phyloP scores from a whole-genome alignment of 2,888 invertebrate species.

The Anthophora plumipes region DNA sequence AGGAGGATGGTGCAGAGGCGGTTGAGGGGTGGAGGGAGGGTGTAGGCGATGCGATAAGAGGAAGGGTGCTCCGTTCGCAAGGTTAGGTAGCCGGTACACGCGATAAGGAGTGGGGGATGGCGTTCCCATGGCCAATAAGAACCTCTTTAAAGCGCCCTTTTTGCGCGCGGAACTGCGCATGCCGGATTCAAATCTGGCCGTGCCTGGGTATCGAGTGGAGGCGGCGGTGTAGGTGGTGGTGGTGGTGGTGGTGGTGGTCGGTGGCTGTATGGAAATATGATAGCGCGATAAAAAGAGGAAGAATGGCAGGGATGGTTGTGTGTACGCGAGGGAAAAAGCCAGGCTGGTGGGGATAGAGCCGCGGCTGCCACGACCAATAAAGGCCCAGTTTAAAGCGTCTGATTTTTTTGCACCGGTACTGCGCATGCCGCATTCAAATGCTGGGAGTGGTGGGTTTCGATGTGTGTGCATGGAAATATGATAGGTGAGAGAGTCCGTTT shows the following conservation, averaged over 20 bases:
- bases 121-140: slow-evolving; percentile 83
- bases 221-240: slow-evolving; percentile 52
- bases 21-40: slow-evolving; percentile 54
- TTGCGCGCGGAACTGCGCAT: slow-evolving; percentile 78
- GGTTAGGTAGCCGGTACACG: slow-evolving; percentile 77
- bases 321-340: slow-evolving; percentile 57
- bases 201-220: slow-evolving; percentile 66
- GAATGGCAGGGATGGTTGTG: slow-evolving; percentile 68
- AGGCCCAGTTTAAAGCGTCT: slow-evolving; percentile 71
- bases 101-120: slow-evolving; percentile 75
- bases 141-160: slow-evolving; percentile 82
- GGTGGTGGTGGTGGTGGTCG: slow-evolving; percentile 65
- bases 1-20: slow-evolving; percentile 72
- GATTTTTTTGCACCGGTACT: slow-evolving; percentile 72
- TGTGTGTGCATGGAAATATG: slow-evolving; percentile 78
- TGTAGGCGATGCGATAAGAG: slow-evolving; percentile 70
- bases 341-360: slow-evolving; percentile 65
- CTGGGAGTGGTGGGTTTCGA: slow-evolving; percentile 70
- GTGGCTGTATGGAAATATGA: slow-evolving; percentile 81
- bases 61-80: slow-evolving; percentile 71
- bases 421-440: slow-evolving; percentile 83
- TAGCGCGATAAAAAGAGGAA: slow-evolving; percentile 79
- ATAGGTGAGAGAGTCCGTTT: slow-evolving; percentile 69
- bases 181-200: slow-evolving; percentile 80
- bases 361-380: slow-evolving; percentile 71